Percentiles rank a stretch among this genome's conserved stretches.
These are phyloP conservation scores for Cryptoblepharus egeriae DNA, from an alignment of 2,797 vertebrate genomes.

Conservation along the genomic window DNA sequence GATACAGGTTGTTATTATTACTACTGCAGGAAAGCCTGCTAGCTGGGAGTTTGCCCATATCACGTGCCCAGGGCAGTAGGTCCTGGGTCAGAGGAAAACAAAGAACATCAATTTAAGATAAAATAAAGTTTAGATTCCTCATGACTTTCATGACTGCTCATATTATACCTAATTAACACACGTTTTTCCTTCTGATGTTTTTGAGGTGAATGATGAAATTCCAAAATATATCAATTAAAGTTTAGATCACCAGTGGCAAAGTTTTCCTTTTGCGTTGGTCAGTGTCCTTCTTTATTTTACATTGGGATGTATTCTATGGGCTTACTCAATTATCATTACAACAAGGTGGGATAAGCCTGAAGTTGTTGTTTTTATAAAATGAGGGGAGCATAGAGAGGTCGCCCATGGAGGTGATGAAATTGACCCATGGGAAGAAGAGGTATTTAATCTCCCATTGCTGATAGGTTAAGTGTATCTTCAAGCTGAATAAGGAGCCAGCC, in stretches of 20 bases:
- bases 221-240: not conserved
- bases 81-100: too few relatives aligned
- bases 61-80: too few relatives aligned
- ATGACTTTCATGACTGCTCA: not conserved
- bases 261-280: not conserved
- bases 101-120: not conserved
- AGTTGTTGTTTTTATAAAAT: not conserved
- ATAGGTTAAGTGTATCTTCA: slow-evolving; percentile 60
- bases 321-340: not conserved
- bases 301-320: slow-evolving; percentile 7
- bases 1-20: too few relatives aligned
- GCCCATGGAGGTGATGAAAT: slow-evolving; percentile 42
- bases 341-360: not conserved
- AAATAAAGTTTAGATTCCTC: not conserved
- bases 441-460: slow-evolving; percentile 40
- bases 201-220: not conserved
- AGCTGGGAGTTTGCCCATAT: too few relatives aligned
- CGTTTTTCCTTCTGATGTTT: not conserved
- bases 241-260: not conserved
- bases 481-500: slow-evolving; percentile 40
- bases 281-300: not conserved
- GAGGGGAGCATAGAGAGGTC: slow-evolving; percentile 52
- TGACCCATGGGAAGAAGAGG: slow-evolving; percentile 26
- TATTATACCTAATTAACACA: not conserved
- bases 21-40: too few relatives aligned